These are phyloP conservation scores for Vandiemenella viatica DNA, from an alignment of 2,888 invertebrate genomes.

Conservation along the genomic window DNA sequence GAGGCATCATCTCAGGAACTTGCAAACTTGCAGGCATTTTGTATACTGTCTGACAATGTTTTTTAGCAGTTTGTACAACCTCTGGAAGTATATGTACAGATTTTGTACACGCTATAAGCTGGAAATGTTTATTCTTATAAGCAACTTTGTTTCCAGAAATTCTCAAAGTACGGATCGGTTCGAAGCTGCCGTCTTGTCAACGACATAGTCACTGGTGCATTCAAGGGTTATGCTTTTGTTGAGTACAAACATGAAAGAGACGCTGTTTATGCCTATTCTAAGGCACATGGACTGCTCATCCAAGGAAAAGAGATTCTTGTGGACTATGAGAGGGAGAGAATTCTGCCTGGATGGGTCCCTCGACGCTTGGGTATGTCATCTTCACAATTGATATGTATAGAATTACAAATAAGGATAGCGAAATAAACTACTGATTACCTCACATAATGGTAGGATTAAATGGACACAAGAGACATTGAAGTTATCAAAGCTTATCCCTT, in stretches of 20 bases:
- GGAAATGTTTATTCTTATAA: no score
- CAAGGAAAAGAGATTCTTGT: slow-evolving; percentile 58
- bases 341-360: slow-evolving; percentile 66
- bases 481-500: no score
- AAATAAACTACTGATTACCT: neutral
- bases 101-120: no score
- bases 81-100: no score
- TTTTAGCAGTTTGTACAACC: no score
- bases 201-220: slow-evolving; percentile 70
- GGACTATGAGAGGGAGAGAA: slow-evolving; percentile 60
- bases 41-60: no score
- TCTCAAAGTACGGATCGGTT: slow-evolving; percentile 50
- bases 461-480: no score
- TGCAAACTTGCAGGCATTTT: no score
- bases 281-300: slow-evolving; percentile 41
- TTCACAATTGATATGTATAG: no score
- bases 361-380: slow-evolving; percentile 47
- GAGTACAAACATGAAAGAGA: slow-evolving; percentile 50
- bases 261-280: slow-evolving; percentile 44
- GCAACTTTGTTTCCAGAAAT: slow-evolving; percentile 36
- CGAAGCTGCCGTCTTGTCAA: slow-evolving; percentile 47
- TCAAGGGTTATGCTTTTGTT: slow-evolving; percentile 74
- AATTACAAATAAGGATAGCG: no score
- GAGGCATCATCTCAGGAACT: no score
- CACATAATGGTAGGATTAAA: neutral